Evolutionary conservation across 2,888 invertebrate genomes (phyloP), one percentile per base, ranked within the genome.

Genomic region (Tetranychus piercei): DNA sequence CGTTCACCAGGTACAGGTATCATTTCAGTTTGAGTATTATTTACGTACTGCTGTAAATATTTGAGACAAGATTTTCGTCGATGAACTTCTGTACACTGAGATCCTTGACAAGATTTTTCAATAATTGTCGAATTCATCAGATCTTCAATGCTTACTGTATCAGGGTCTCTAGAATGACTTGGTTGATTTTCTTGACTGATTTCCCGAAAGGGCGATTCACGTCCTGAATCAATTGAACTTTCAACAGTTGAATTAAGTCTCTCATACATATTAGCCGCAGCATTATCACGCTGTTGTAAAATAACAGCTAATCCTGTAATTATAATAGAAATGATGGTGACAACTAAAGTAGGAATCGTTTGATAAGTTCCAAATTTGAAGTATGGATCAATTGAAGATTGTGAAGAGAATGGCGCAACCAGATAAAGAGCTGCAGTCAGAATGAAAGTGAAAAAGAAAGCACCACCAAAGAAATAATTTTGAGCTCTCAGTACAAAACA

Each of bases 401-500:
- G 44, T 22, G 75, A 44, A 23, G 67, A 73, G 20, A 11, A 45
- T 44, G 75, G 44, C 5, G 20, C 20, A 11, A 71, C 34, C 8
- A 71, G 1, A 20, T 20, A 69, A 43, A 71, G n/a, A n/a, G 34
- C 15, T 6, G 5, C 8, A 11, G 34, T n/a, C 8, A 71, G 1
- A 71, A 20, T 23, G 5, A 44, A n/a, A 7, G 71, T 23, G n/a
- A 71, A 15, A 5, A 44, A 8, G 9, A 71, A n/a, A 18, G 71
- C 43, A n/a, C n/a, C 34, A 20, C 15, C 18, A 71, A 71, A 44
- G 43, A 34, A 44, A 5, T 43, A 84, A 0, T 90, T 90, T 83
- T 89, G 88, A 1, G 92, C 81, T 73, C 88, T 88, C 44, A 90
- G 83, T 75, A 92, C 89, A 82, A 89, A 91, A 80, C 91, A 90